phyloP scores from a whole-genome alignment of 2,113 vertebrate species.

The Scolopax mira region DNA sequence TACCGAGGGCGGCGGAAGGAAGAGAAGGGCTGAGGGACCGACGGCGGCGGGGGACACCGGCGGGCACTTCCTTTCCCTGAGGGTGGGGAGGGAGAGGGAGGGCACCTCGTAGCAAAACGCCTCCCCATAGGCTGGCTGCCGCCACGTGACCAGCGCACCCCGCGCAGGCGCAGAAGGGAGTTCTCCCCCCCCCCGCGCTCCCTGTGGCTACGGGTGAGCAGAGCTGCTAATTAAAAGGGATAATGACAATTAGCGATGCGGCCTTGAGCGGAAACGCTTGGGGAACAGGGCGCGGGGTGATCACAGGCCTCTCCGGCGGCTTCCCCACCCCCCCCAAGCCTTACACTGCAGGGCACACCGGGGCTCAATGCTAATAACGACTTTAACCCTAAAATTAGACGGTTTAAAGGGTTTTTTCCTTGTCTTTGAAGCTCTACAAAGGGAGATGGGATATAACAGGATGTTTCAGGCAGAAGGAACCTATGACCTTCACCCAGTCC shows the following conservation, averaged over 20 bases:
- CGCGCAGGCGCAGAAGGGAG: background rate
- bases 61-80: background rate
- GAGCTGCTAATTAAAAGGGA: background rate
- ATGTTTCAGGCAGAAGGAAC: background rate
- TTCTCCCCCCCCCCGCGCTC: too few species aligned
- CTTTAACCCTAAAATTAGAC: background rate
- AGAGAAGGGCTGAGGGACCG: background rate
- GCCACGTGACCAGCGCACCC: background rate
- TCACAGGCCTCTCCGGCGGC: background rate
- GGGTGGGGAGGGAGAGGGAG: too few species aligned
- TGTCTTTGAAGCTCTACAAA: background rate
- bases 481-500: rapidly evolving
- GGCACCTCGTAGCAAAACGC: background rate
- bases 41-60: background rate
- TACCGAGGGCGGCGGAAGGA: background rate
- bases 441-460: too few species aligned
- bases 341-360: rapidly evolving
- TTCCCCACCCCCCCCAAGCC: background rate
- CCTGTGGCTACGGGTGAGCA: background rate
- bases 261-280: background rate
- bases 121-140: background rate
- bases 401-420: background rate
- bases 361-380: rapidly evolving
- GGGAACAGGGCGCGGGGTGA: too few species aligned
- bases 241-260: background rate